Percentiles rank a stretch among this genome's conserved stretches.
Evolutionary conservation across 2,888 invertebrate species (phyloP).

Genomic region (Saturnia pavonia): DNA sequence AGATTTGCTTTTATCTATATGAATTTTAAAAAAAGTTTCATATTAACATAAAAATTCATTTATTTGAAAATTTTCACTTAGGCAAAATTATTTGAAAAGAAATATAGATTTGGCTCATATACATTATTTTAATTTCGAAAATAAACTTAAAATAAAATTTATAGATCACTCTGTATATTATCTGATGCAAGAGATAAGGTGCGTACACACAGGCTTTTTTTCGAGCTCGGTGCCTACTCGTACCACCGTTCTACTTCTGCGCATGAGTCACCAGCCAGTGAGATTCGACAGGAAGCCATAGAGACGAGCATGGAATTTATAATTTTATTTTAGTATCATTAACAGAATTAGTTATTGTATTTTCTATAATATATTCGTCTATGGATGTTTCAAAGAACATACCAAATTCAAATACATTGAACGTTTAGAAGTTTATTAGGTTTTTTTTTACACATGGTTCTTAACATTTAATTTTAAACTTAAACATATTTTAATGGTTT

Average conservation of each 20-base stretch:
- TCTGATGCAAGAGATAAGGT: slow-evolving; percentile 80
- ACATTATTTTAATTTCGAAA: background rate
- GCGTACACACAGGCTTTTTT: slow-evolving; percentile 66
- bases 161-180: slow-evolving; percentile 55
- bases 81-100: too few relatives aligned
- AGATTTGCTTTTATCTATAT: too few relatives aligned
- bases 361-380: background rate
- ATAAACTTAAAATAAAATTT: slow-evolving; percentile 1
- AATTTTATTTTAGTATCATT: slow-evolving; percentile 21
- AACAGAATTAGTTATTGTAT: background rate
- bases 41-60: too few relatives aligned
- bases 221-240: slow-evolving; percentile 63
- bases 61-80: too few relatives aligned
- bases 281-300: slow-evolving; percentile 45
- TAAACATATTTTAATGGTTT: background rate
- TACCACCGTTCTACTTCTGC: slow-evolving; percentile 73
- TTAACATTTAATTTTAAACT: too few relatives aligned
- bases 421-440: too few relatives aligned
- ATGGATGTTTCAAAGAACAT: background rate
- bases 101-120: background rate
- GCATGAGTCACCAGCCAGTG: slow-evolving; percentile 62
- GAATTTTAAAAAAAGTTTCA: too few relatives aligned
- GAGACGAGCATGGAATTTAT: slow-evolving; percentile 40
- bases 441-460: too few relatives aligned
- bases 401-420: too few relatives aligned